phyloP scores from a whole-genome alignment of 2,888 invertebrate species.

The Campoplex capitator region DNA sequence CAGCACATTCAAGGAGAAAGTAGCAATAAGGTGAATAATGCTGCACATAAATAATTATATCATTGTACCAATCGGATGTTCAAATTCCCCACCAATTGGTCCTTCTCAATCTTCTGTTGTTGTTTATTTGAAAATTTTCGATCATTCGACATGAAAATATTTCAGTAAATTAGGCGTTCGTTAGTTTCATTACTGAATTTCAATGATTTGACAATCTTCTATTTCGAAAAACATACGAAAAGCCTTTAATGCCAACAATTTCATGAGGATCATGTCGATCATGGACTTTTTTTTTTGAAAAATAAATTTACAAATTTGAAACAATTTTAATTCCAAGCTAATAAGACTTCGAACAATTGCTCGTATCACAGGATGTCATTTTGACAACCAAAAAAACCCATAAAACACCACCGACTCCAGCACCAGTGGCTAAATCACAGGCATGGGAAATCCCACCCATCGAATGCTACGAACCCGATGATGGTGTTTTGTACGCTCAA shows the following conservation, averaged over 20 bases:
- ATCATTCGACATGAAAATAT: not conserved
- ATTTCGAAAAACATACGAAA: not conserved
- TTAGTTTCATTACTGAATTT: not conserved
- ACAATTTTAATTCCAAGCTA: not conserved
- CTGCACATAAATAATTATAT: constrained; percentile 68
- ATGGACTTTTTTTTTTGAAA: too few relatives aligned
- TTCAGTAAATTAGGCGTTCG: not conserved
- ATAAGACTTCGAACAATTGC: constrained; percentile 9
- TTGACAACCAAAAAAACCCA: constrained; percentile 81
- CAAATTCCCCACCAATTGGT: not conserved
- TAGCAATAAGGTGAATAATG: constrained; percentile 60
- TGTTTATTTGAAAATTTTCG: not conserved
- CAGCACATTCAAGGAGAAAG: constrained; percentile 70
- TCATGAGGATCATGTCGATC: too few relatives aligned
- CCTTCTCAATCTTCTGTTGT: not conserved
- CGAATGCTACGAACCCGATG: constrained; percentile 95
- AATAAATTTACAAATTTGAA: not conserved
- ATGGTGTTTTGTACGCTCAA: constrained; percentile 96
- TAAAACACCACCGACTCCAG: constrained; percentile 86
- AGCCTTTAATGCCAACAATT: too few relatives aligned
- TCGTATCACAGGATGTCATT: constrained; percentile 67
- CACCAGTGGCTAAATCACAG: constrained; percentile 86
- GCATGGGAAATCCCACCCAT: constrained; percentile 96
- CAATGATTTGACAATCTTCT: not conserved
- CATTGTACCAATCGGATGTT: not conserved